A percentile compares a stretch with the other conserved stretches of the same genome.
Evolutionary conservation across 37 sponge, comb jelly and placozoan species (phyloP).

Genomic region (Agelas oroides): DNA sequence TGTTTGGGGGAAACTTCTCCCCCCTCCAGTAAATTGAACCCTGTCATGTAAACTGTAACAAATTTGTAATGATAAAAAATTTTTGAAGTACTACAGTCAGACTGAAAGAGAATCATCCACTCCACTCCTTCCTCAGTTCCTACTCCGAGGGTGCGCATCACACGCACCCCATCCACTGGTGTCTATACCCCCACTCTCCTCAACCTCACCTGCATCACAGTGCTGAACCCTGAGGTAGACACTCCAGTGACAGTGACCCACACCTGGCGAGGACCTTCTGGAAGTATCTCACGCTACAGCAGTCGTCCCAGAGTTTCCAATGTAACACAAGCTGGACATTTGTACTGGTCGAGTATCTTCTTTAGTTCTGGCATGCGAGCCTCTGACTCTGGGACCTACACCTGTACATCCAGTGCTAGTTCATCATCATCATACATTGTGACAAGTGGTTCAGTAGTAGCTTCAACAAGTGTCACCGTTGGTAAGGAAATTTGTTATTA

Average conservation of each 20-base stretch:
- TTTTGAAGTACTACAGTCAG: too few relatives aligned
- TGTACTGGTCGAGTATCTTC: too few relatives aligned
- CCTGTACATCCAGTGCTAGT: not conserved
- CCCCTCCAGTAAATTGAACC: too few relatives aligned
- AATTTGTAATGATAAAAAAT: too few relatives aligned
- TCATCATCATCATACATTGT: not conserved
- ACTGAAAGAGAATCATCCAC: too few relatives aligned
- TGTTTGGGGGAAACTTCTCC: too few relatives aligned
- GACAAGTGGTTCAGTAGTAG: not conserved
- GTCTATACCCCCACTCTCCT: conserved; percentile 10
- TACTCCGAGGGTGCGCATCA: not conserved
- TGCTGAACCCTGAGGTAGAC: conserved; percentile 14
- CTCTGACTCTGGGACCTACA: not conserved
- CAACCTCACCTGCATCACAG: conserved; percentile 13
- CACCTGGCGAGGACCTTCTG: conserved; percentile 2
- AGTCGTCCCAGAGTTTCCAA: too few relatives aligned
- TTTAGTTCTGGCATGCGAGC: not conserved
- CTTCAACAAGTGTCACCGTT: not conserved
- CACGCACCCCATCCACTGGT: not conserved
- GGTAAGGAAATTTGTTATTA: not conserved
- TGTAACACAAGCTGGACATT: too few relatives aligned
- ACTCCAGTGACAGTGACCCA: not conserved
- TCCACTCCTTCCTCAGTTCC: not conserved
- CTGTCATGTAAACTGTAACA: too few relatives aligned
- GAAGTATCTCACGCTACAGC: too few relatives aligned